These are phyloP conservation scores for Actinia equina DNA, from an alignment of 64 coral and sea anemone species.

Conservation along the genomic window DNA sequence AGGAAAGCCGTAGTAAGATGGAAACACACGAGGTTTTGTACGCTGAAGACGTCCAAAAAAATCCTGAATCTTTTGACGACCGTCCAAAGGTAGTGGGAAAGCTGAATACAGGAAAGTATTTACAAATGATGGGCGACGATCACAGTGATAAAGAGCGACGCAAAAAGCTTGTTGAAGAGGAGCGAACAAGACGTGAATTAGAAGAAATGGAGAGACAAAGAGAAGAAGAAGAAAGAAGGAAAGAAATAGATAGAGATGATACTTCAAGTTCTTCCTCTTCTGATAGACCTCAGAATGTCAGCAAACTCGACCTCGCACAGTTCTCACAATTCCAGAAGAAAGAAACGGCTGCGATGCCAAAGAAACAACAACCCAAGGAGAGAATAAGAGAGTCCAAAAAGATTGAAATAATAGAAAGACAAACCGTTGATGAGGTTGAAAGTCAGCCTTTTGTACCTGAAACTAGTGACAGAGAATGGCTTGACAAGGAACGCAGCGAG, in stretches of 20 bases:
- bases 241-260: slow-evolving; percentile 11
- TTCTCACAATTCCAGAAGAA: slow-evolving; percentile 24
- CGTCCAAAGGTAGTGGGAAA: background rate
- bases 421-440: background rate
- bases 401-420: background rate
- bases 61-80: slow-evolving; percentile 9
- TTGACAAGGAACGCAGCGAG: background rate
- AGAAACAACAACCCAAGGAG: background rate
- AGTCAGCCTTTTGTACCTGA: background rate
- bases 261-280: slow-evolving; percentile 4
- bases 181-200: slow-evolving; percentile 2
- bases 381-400: background rate
- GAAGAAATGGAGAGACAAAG: slow-evolving; percentile 19
- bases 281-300: slow-evolving; percentile 27
- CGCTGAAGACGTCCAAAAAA: background rate
- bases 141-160: slow-evolving; percentile 4
- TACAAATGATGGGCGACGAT: slow-evolving; percentile 17
- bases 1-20: slow-evolving; percentile 11
- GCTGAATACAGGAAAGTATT: background rate
- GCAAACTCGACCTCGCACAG: slow-evolving; percentile 22
- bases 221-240: slow-evolving; percentile 16
- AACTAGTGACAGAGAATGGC: background rate
- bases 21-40: background rate
- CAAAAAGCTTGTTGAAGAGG: slow-evolving; percentile 17
- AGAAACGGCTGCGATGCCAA: background rate